Percentiles rank a stretch among this genome's conserved stretches.
Conservation (phyloP, 1,140 invertebrate species). For the Ptiloglossa arizonensis region DNA sequence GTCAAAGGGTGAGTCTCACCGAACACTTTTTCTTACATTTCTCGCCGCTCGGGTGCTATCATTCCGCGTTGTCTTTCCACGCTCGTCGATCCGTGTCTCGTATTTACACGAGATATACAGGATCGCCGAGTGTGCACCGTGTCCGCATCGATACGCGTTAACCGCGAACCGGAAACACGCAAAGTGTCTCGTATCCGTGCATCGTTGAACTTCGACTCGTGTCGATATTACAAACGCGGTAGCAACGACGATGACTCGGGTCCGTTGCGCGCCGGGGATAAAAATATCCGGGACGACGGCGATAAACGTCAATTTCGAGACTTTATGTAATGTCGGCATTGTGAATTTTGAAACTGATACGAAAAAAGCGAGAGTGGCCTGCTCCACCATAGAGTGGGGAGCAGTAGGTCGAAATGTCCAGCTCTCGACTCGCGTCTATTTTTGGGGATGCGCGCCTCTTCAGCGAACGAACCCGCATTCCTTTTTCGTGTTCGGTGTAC, state of each 20-base stretch:
- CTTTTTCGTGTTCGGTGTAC: slow-evolving; percentile 60
- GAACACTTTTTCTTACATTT: neutral
- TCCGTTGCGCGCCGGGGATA: neutral
- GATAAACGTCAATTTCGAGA: slow-evolving; percentile 24
- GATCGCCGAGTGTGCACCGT: too few species aligned
- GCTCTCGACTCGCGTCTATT: slow-evolving; percentile 78
- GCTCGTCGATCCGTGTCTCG: too few species aligned
- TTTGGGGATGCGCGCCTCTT: slow-evolving; percentile 73
- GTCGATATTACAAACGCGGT: too few species aligned
- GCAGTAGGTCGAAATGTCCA: slow-evolving; percentile 79
- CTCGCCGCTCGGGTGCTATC: neutral
- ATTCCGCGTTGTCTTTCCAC: too few species aligned
- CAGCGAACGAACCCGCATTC: slow-evolving; percentile 70
- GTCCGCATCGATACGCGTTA: too few species aligned
- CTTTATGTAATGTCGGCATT: slow-evolving; percentile 41
- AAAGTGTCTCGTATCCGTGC: too few species aligned
- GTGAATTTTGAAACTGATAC: slow-evolving; percentile 44
- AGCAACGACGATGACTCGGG: neutral
- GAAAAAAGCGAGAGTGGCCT: slow-evolving; percentile 33
- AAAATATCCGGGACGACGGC: slow-evolving; percentile 7
- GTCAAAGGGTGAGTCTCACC: slow-evolving; percentile 94
- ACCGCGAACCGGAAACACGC: too few species aligned
- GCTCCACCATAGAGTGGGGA: slow-evolving; percentile 59
- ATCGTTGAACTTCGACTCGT: too few species aligned
- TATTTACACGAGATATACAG: too few species aligned